Evolutionary conservation across 1,140 invertebrate genomes (phyloP).

Genomic region (Solenopsis invicta): DNA sequence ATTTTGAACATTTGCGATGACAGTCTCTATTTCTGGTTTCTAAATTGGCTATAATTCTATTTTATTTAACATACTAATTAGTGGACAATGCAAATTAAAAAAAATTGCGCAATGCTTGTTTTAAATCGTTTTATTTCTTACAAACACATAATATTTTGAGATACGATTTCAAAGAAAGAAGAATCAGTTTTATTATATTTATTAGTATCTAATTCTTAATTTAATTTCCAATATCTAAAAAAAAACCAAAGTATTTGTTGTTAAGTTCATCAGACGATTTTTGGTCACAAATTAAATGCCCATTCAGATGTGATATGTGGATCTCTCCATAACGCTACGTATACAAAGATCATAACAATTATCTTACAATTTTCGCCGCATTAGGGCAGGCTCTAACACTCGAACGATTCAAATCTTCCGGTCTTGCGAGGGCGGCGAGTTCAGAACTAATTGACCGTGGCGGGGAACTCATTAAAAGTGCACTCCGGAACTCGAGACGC

Average conservation of each 20-base stretch:
- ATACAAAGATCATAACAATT: slow-evolving; percentile 40
- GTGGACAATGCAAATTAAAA: neutral
- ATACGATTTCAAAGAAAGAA: neutral
- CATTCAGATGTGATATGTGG: slow-evolving; percentile 4
- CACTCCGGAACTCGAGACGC: slow-evolving; percentile 79
- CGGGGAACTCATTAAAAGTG: slow-evolving; percentile 82
- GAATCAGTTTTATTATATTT: neutral
- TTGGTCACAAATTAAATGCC: slow-evolving; percentile 4
- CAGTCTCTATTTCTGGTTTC: neutral
- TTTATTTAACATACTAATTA: neutral
- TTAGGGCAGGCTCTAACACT: slow-evolving; percentile 46
- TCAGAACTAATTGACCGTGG: slow-evolving; percentile 81
- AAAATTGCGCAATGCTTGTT: neutral
- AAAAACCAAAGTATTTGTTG: neutral
- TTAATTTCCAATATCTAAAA: no score
- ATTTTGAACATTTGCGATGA: neutral
- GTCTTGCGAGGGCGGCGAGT: slow-evolving; percentile 48
- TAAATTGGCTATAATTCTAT: neutral
- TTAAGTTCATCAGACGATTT: neutral
- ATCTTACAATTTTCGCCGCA: slow-evolving; percentile 29
- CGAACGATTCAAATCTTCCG: slow-evolving; percentile 62
- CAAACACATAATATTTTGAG: neutral
- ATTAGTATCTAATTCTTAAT: neutral
- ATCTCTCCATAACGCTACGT: neutral
- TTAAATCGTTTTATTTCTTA: neutral